Evolutionary conservation across 2,888 invertebrate species (phyloP).

Genomic region (Clistopyga incitator): DNA sequence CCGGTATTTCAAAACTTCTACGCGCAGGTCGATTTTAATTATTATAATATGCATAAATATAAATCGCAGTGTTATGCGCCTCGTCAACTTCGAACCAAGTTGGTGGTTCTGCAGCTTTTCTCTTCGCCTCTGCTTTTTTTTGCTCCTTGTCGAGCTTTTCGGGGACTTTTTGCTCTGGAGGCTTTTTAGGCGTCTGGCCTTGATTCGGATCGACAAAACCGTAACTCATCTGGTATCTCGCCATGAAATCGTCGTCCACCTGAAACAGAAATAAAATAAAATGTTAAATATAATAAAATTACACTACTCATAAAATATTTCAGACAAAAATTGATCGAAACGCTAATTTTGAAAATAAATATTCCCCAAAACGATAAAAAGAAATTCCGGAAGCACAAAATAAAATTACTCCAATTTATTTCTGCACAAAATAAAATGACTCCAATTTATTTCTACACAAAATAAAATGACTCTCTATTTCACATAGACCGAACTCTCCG

Average conservation of each 20-base stretch:
- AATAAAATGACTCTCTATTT: no score
- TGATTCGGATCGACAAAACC: conserved; percentile 90
- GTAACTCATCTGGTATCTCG: conserved; percentile 97
- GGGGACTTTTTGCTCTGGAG: conserved; percentile 40
- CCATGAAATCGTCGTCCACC: conserved; percentile 98
- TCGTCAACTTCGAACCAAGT: conserved; percentile 98
- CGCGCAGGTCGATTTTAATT: no score
- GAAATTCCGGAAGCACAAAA: no score
- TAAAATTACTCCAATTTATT: no score
- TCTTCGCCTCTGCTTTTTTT: conserved; percentile 82
- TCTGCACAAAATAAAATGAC: not conserved
- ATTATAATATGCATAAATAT: conserved; percentile 96
- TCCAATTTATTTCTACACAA: no score
- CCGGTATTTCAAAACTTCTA: conserved; percentile 46
- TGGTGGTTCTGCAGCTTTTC: conserved; percentile 85
- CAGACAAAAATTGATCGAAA: no score
- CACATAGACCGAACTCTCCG: no score
- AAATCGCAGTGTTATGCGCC: conserved; percentile 96
- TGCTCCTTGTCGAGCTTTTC: conserved; percentile 74
- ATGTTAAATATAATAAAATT: no score
- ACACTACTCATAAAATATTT: no score
- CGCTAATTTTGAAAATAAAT: no score
- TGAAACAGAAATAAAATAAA: conserved; percentile 76
- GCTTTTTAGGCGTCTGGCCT: conserved; percentile 72
- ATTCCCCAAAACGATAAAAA: no score